Evolutionary conservation across 2,113 vertebrate species (phyloP).

Genomic region (Colius striatus): DNA sequence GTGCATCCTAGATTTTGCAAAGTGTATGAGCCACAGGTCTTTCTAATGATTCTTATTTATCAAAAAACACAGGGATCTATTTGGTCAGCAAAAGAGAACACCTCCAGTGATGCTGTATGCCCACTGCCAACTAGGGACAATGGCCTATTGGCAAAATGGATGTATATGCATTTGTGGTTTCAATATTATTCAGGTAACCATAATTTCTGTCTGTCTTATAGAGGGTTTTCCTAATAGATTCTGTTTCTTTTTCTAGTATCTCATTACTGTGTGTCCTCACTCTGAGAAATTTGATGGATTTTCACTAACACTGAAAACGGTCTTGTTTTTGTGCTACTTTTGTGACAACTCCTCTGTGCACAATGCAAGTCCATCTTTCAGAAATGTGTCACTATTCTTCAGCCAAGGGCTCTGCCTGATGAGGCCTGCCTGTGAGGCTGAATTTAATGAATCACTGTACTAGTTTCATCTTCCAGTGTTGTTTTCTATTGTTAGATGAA

Average conservation of each 20-base stretch:
- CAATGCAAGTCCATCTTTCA: neutral
- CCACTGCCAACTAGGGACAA: fast-evolving
- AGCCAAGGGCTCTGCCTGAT: neutral
- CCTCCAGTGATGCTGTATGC: neutral
- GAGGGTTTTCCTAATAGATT: neutral
- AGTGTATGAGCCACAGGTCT: neutral
- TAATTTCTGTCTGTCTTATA: neutral
- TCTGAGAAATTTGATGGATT: neutral
- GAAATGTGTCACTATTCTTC: neutral
- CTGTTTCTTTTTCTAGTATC: neutral
- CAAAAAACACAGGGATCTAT: neutral
- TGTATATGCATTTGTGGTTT: neutral
- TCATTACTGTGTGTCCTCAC: neutral
- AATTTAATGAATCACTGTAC: neutral
- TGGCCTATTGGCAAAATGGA: neutral
- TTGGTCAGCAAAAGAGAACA: neutral
- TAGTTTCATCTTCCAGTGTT: neutral
- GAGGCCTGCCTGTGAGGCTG: neutral
- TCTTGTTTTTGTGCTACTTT: neutral
- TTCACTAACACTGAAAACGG: neutral
- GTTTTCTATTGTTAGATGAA: neutral
- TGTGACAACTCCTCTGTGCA: neutral
- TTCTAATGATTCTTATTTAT: neutral
- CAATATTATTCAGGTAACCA: neutral
- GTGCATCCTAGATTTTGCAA: neutral